A percentile compares a stretch with the other conserved stretches of the same genome.
These are phyloP conservation scores for Scomberomorus guttatus DNA, from an alignment of 2,797 vertebrate genomes.

Conservation along the genomic window DNA sequence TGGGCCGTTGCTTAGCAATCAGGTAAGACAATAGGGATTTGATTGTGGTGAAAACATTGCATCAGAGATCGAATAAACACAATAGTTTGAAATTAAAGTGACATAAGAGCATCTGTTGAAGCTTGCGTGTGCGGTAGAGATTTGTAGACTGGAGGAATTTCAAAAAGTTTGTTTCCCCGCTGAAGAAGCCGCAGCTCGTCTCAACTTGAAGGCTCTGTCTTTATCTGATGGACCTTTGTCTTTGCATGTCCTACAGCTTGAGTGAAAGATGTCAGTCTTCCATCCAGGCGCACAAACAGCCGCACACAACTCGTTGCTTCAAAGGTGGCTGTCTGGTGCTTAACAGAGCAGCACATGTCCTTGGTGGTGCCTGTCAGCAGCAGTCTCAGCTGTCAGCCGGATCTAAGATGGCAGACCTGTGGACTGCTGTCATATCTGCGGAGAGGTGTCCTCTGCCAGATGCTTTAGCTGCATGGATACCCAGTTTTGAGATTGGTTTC, in stretches of 20 bases:
- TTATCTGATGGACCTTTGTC: slow-evolving; percentile 59
- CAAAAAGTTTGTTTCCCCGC: slow-evolving; percentile 24
- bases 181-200: slow-evolving; percentile 17
- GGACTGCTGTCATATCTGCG: slow-evolving; percentile 47
- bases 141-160: slow-evolving; percentile 18
- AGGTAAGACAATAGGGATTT: slow-evolving; percentile 34
- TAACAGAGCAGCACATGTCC: slow-evolving; percentile 73
- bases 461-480: slow-evolving; percentile 38
- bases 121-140: not conserved
- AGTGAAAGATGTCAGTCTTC: slow-evolving; percentile 63
- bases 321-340: slow-evolving; percentile 68
- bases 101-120: not conserved
- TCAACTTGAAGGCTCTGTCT: slow-evolving; percentile 10
- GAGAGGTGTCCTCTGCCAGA: slow-evolving; percentile 54
- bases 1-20: slow-evolving; percentile 51
- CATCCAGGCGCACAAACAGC: slow-evolving; percentile 39
- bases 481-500: slow-evolving; percentile 2
- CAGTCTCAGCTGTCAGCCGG: slow-evolving; percentile 71
- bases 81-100: slow-evolving; percentile 1
- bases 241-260: slow-evolving; percentile 53
- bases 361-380: slow-evolving; percentile 74
- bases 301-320: slow-evolving; percentile 55
- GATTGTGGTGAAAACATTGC: slow-evolving; percentile 45
- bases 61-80: slow-evolving; percentile 24
- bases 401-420: slow-evolving; percentile 78